Evolutionary conservation across 1,140 invertebrate species (phyloP).

Genomic region (Zaprionus ornatus): DNA sequence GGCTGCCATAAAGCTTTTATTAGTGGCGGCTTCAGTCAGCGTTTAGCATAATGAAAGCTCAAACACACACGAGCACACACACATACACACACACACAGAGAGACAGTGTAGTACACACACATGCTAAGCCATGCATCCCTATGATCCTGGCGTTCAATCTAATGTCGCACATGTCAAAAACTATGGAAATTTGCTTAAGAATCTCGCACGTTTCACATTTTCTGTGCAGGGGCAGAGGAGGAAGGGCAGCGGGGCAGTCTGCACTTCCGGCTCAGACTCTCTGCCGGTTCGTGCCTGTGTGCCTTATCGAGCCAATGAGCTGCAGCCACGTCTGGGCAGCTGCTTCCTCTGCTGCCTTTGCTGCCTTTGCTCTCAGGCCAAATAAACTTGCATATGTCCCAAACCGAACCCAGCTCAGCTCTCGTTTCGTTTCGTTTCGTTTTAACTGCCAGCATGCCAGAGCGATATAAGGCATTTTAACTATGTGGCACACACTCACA

Average conservation of each 20-base stretch:
- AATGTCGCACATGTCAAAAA: slow-evolving; percentile 77
- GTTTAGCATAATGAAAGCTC: slow-evolving; percentile 59
- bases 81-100: slow-evolving; percentile 9
- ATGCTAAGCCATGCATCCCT: slow-evolving; percentile 2
- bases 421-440: slow-evolving; percentile 52
- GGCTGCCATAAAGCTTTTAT: slow-evolving; percentile 67
- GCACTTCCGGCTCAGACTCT: slow-evolving; percentile 11
- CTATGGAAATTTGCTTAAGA: slow-evolving; percentile 70
- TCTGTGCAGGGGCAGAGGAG: background rate
- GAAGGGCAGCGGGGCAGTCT: background rate
- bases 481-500: slow-evolving; percentile 11
- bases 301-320: slow-evolving; percentile 70
- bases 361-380: slow-evolving; percentile 35
- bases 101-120: too few species aligned
- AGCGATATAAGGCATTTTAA: slow-evolving; percentile 19
- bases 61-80: slow-evolving; percentile 17
- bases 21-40: slow-evolving; percentile 54
- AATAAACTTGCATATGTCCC: slow-evolving; percentile 61
- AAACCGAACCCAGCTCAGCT: background rate
- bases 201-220: slow-evolving; percentile 57
- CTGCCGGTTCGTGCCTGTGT: slow-evolving; percentile 55
- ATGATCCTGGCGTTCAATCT: slow-evolving; percentile 72
- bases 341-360: slow-evolving; percentile 9
- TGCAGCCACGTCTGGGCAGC: slow-evolving; percentile 27
- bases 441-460: slow-evolving; percentile 47